Evolutionary conservation across 2,113 vertebrate species (phyloP).

Genomic region (Epinephelus cyanopodus): DNA sequence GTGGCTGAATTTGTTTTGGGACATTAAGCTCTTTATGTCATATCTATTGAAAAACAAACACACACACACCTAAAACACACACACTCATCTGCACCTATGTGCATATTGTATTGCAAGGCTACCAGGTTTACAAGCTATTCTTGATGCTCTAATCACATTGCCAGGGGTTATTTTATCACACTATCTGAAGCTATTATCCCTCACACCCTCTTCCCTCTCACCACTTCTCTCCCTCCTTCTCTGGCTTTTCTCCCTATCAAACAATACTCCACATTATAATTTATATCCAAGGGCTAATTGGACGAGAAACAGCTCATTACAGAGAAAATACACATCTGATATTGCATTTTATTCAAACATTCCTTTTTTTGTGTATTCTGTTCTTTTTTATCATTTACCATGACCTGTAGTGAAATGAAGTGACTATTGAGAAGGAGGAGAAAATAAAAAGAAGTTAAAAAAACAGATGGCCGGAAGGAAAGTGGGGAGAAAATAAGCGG

Average conservation of each 20-base stretch:
- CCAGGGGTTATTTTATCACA: constrained; percentile 20
- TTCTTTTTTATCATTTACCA: constrained; percentile 37
- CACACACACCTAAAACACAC: background rate
- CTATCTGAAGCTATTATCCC: constrained; percentile 28
- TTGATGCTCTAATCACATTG: constrained; percentile 35
- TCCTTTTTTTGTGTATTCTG: constrained; percentile 23
- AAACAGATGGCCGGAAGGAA: background rate
- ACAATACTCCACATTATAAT: constrained; percentile 33
- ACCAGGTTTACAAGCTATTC: constrained; percentile 1
- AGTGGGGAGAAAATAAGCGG: background rate
- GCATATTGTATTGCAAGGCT: no score
- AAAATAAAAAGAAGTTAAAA: background rate
- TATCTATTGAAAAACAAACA: background rate
- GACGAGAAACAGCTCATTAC: constrained; percentile 30
- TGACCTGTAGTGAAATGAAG: constrained; percentile 8
- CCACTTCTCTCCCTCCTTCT: background rate
- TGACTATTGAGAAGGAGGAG: background rate
- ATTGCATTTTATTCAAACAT: constrained; percentile 27
- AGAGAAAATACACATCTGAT: constrained; percentile 34
- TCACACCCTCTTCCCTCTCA: background rate
- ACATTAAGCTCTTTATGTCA: no score
- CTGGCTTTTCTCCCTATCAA: constrained; percentile 1
- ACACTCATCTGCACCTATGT: constrained; percentile 3
- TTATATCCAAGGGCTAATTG: constrained; percentile 48
- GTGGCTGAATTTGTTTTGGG: no score